Base-by-base conservation (phyloP, 2,113 vertebrate genomes). In the Malurus cyaneus region DNA sequence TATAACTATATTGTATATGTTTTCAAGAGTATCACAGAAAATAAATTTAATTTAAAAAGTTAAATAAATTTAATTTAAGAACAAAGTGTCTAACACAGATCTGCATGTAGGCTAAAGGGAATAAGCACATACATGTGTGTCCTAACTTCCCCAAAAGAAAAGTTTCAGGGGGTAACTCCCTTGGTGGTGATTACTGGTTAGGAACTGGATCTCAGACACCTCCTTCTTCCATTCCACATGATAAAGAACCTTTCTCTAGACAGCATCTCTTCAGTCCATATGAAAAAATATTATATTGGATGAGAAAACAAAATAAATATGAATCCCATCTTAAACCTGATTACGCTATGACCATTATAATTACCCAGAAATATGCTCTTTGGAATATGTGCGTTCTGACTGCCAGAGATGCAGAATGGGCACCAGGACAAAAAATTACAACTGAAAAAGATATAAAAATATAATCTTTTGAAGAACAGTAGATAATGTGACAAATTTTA, bases 81-180 rank as follows among this genome's bases (percentile, higher is more conserved):
- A 34, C 3, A 44, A 14, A 32, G 0, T 10, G 5, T 41, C 36
- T 32, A 26, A 69, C n/a, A 66, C 5, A 42, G 24, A 29, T 76
- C 39, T 85, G 16, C 29, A 67, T 1, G 0, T 36, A 17, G 18
- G 20, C 32, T 85, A 18, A 13, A 69, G 18, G 12, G 17, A 86
- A 41, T 66, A 72, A 64, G 5, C 4, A 64, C 5, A 21, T 23
- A n/a, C 5, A 7, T 3, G 3, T 4, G 3, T 39, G 49, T 18
- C 23, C 14, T 54, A 61, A 29, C 12, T 54, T 21, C 10, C 18
- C 4, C 29, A 34, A n/a, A 78, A 26, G 8, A 84, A 44, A 77
- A 13, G 0, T 20, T 49, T 32, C 53, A 31, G 8, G 6, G 5
- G 1, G 1, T 66, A 74, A n/a, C 7, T 14, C 2, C 8, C 5